Conservation (phyloP, 2,888 invertebrate species). For the Sussaba pulchella region DNA sequence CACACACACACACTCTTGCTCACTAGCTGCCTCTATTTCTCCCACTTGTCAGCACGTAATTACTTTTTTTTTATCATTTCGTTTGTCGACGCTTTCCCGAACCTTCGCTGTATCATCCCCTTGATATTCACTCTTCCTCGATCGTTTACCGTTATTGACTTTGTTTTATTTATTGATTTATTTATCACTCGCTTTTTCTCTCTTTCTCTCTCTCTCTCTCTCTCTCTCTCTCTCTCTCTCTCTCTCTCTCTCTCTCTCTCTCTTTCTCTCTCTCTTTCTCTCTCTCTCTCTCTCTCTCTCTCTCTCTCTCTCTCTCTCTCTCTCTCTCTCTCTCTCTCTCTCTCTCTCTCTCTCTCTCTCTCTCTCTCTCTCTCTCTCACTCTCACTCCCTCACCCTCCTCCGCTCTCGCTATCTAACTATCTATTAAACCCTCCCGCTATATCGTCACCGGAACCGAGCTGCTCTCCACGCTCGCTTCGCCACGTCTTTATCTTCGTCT, state of each 20-base stretch:
- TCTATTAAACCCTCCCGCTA: no score
- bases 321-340: neutral
- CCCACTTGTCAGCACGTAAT: no score
- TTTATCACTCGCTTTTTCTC: constrained; percentile 31
- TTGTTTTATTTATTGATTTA: constrained; percentile 15
- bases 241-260: neutral
- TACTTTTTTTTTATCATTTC: no score
- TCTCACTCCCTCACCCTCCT: neutral
- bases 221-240: neutral
- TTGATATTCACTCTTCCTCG: constrained; percentile 63
- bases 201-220: constrained; percentile 42
- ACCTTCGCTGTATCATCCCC: constrained; percentile 52
- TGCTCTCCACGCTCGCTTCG: neutral
- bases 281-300: constrained; percentile 39
- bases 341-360: constrained; percentile 26
- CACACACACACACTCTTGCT: no score
- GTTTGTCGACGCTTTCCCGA: no score
- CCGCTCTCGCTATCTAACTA: constrained; percentile 9
- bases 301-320: constrained; percentile 27
- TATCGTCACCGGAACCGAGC: neutral
- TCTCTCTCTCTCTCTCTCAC: constrained; percentile 21
- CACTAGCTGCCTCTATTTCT: no score
- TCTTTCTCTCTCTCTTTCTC: constrained; percentile 23
- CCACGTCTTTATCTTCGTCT: constrained; percentile 10
- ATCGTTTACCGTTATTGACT: constrained; percentile 8